Base-by-base conservation (phyloP, 1,140 invertebrate species). In the Pygmarrhopalites habei region DNA sequence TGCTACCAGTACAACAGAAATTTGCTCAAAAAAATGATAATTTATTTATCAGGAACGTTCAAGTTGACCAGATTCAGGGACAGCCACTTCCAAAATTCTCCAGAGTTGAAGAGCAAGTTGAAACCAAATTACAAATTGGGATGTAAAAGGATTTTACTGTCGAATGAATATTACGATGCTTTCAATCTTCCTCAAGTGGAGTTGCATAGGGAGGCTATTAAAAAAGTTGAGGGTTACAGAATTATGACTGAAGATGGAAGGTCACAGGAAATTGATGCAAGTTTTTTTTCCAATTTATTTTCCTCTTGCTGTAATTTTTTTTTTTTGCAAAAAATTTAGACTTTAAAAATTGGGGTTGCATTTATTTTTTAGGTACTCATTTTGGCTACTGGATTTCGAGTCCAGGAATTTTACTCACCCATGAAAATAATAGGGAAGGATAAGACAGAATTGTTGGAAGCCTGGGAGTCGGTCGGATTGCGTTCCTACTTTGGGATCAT, bases 111-210 rank as follows among this genome's bases (percentile, higher is more conserved):
- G 4, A 47, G 44, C 32, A 28, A 19, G 14, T 51, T 68, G n/a
- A 58, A 15, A 23, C 62, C 66, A 25, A 64, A 58, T 21, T 68
- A 68, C 39, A 26, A 49, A n/a, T 46, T 68, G 7, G 66, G 66
- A 23, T 68, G 66, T 46, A 68, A 68, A 35, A 41, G 66, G 17
- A 43, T 62, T 41, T 39, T 46, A 10, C 17, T 59, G 15, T 61
- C 66, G 3, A 35, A 57, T 35, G 26, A 35, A 2, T 68, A 41
- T 44, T 64, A 61, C 55, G 39, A 35, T 15, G 29, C 58, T 17
- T 25, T 68, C 23, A 10, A 17, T 4, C 53, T 32, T 30, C 53
- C 62, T 7, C 44, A 68, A 39, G 66, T 68, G 10, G 19, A 60
- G 19, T n/a, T 68, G 3, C 32, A 64, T 47, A 49, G 51, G 0